A percentile compares a stretch with the other conserved stretches of the same genome.
Evolutionary conservation across 2,797 vertebrate species (phyloP).

Genomic region (Dicrostonyx torquatus): DNA sequence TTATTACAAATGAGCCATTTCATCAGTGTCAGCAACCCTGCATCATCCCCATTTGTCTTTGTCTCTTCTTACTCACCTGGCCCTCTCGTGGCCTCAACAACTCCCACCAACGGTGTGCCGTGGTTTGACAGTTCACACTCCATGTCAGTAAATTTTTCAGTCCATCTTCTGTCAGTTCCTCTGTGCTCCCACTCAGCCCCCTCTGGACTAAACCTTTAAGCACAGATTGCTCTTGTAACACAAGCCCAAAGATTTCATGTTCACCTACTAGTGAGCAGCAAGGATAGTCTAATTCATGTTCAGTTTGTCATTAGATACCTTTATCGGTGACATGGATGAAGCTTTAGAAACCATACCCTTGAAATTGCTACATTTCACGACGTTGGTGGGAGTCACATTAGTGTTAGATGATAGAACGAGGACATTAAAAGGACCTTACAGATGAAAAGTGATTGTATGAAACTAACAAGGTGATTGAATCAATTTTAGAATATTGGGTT

Average conservation of each 20-base stretch:
- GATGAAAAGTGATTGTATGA: conserved; percentile 44
- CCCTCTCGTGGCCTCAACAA: not conserved
- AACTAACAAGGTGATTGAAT: conserved; percentile 51
- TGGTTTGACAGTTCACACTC: not conserved
- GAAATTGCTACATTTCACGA: conserved; percentile 10
- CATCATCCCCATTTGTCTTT: not conserved
- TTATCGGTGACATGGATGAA: not conserved
- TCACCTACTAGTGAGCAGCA: not conserved
- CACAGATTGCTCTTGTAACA: not conserved
- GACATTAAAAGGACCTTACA: conserved; percentile 46
- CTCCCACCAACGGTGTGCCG: not conserved
- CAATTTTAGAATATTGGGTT: conserved; percentile 28
- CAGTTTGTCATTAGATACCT: not conserved
- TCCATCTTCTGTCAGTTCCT: not conserved
- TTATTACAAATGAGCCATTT: not conserved
- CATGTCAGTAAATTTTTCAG: conserved; percentile 25
- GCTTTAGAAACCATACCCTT: conserved; percentile 25
- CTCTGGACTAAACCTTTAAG: conserved; percentile 6
- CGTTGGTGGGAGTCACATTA: conserved; percentile 39
- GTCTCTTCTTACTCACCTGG: not conserved
- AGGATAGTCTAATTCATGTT: not conserved
- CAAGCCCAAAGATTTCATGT: not conserved
- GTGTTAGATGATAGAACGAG: not conserved
- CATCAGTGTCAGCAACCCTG: not conserved
- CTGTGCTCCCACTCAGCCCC: not conserved